phyloP scores from a whole-genome alignment of 2,797 vertebrate species.

The Melanotaenia boesemani region DNA sequence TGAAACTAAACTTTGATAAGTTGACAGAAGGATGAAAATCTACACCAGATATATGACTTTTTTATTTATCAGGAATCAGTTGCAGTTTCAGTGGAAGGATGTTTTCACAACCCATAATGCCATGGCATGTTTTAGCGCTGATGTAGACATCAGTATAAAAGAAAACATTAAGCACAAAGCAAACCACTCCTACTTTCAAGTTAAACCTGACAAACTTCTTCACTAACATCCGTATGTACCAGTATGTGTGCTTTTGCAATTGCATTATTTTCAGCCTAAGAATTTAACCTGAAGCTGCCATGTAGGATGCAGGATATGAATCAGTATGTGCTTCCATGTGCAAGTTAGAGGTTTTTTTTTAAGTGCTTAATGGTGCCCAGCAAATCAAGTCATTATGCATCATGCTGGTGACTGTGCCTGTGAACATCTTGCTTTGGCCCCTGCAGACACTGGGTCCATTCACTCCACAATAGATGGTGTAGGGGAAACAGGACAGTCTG shows the following conservation, averaged over 20 bases:
- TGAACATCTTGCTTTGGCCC: slow-evolving; percentile 10
- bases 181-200: not conserved
- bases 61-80: not conserved
- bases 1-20: not conserved
- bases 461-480: slow-evolving; percentile 33
- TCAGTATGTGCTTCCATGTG: not conserved
- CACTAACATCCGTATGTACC: not conserved
- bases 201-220: slow-evolving; percentile 19
- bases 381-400: not conserved
- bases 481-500: slow-evolving; percentile 41
- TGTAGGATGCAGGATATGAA: not conserved
- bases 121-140: not conserved
- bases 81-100: not conserved
- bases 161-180: not conserved
- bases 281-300: not conserved
- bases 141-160: not conserved
- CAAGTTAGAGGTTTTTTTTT: not conserved
- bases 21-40: not conserved
- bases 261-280: not conserved
- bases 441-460: slow-evolving; percentile 36
- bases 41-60: not conserved
- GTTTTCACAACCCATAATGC: not conserved
- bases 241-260: not conserved
- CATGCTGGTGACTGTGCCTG: not conserved
- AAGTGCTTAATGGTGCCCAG: not conserved